Conservation (phyloP, 2,888 invertebrate genomes). For the Deilephila porcellus region DNA sequence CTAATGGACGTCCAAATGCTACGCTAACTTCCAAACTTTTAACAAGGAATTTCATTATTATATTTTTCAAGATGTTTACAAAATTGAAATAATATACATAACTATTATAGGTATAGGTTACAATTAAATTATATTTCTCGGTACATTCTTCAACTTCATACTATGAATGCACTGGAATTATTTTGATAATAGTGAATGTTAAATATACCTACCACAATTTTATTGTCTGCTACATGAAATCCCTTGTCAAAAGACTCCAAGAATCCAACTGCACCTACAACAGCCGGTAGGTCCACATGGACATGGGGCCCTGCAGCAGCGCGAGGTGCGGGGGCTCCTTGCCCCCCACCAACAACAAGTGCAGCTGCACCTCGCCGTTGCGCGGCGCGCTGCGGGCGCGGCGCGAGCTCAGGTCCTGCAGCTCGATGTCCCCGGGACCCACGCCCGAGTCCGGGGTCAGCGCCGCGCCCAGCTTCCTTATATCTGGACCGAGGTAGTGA, state of each 20-base stretch:
- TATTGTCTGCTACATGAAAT: not conserved
- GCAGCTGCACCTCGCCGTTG: constrained; percentile 62
- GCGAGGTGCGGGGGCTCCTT: constrained; percentile 91
- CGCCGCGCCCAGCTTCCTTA: constrained; percentile 88
- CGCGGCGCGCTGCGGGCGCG: constrained; percentile 52
- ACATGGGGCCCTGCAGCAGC: constrained; percentile 90
- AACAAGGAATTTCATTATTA: not conserved
- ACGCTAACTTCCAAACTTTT: not conserved
- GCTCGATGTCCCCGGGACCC: constrained; percentile 78
- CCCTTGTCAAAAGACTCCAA: not conserved
- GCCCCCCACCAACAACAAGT: constrained; percentile 88
- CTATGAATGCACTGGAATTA: too few species aligned
- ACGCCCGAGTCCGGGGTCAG: constrained; percentile 87
- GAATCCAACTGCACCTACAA: constrained; percentile 46
- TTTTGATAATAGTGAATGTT: too few species aligned
- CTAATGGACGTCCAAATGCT: constrained; percentile 28
- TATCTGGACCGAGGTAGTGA: constrained; percentile 89
- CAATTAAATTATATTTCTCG: too few species aligned
- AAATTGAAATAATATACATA: too few species aligned
- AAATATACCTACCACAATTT: not conserved
- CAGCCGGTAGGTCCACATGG: constrained; percentile 91
- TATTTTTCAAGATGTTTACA: too few species aligned
- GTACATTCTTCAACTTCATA: too few species aligned
- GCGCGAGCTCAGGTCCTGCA: constrained; percentile 63
- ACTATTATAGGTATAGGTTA: too few species aligned